Conservation (phyloP, 2,797 vertebrate genomes). For the Sebastes baramenuke region DNA sequence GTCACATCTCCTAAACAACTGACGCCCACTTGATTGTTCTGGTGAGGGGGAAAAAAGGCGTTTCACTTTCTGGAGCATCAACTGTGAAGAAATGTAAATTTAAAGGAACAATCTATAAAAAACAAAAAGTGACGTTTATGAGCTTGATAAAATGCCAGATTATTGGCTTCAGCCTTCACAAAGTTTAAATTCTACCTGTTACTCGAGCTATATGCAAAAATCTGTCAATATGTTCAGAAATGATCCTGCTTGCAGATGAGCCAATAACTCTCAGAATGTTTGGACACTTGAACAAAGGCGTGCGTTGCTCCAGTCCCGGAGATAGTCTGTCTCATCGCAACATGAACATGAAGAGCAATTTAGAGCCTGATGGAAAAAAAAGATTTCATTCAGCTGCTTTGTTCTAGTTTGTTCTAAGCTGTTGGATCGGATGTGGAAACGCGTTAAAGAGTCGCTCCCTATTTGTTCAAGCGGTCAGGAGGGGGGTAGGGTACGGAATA, state of each 20-base stretch:
- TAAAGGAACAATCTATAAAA: neutral
- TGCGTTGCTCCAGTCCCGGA: constrained; percentile 8
- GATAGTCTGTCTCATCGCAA: neutral
- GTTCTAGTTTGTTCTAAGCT: constrained; percentile 4
- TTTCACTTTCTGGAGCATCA: neutral
- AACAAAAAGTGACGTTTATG: neutral
- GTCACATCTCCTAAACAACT: constrained; percentile 34
- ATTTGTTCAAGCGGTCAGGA: constrained; percentile 56
- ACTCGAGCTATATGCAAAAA: constrained; percentile 15
- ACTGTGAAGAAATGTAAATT: neutral
- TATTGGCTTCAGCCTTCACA: neutral
- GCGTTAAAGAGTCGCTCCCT: constrained; percentile 33
- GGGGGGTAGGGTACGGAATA: neutral
- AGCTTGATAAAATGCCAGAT: neutral
- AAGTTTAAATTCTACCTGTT: constrained; percentile 61
- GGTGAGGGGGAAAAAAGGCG: neutral
- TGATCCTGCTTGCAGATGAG: constrained; percentile 2
- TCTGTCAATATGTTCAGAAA: neutral
- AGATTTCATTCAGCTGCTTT: neutral
- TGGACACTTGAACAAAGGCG: constrained; percentile 27
- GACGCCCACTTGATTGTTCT: constrained; percentile 15
- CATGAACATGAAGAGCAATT: neutral
- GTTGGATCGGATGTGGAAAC: constrained; percentile 2
- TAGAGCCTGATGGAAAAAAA: neutral
- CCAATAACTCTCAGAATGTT: constrained; percentile 22